A percentile compares a stretch with the other conserved stretches of the same genome.
Evolutionary conservation across 2,888 invertebrate species (phyloP).

Genomic region (Hirtodrosophila alboralis): DNA sequence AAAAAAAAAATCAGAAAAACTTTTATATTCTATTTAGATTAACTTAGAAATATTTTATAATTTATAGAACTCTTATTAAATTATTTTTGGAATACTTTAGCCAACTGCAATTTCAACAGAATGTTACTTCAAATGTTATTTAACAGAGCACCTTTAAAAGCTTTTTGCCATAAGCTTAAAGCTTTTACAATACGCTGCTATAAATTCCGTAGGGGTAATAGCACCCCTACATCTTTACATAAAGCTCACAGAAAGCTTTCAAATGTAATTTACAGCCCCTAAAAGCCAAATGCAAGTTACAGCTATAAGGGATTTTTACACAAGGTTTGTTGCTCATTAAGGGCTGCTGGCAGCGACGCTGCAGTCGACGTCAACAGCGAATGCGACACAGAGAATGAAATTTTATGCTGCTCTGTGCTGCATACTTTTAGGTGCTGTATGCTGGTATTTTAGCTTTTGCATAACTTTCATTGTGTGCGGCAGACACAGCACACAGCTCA

Average conservation of each 20-base stretch:
- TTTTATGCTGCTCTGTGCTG: constrained; percentile 42
- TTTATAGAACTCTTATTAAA: too few species aligned
- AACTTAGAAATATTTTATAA: too few species aligned
- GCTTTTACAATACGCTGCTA: constrained; percentile 15
- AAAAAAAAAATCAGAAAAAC: too few species aligned
- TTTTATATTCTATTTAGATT: too few species aligned
- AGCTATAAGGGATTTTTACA: constrained; percentile 27
- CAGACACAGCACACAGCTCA: constrained; percentile 31
- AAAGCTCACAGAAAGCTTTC: constrained; percentile 26
- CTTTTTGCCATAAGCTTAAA: constrained; percentile 16
- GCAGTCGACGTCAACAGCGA: constrained; percentile 1
- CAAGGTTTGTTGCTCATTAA: constrained; percentile 50
- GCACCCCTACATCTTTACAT: constrained; percentile 12
- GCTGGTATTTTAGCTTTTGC: constrained; percentile 69
- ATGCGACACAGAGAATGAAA: constrained; percentile 3
- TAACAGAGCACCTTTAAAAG: constrained; percentile 19
- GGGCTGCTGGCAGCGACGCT: constrained; percentile 23
- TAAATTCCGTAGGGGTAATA: constrained; percentile 36
- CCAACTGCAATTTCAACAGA: too few species aligned
- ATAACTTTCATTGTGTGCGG: constrained; percentile 73
- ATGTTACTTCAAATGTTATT: not conserved
- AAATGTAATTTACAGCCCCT: constrained; percentile 21
- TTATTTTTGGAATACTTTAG: too few species aligned
- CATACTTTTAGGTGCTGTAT: constrained; percentile 62
- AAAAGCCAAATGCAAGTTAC: constrained; percentile 21